Conservation (phyloP, 2,888 invertebrate genomes). For the Marronus borbonicus region DNA sequence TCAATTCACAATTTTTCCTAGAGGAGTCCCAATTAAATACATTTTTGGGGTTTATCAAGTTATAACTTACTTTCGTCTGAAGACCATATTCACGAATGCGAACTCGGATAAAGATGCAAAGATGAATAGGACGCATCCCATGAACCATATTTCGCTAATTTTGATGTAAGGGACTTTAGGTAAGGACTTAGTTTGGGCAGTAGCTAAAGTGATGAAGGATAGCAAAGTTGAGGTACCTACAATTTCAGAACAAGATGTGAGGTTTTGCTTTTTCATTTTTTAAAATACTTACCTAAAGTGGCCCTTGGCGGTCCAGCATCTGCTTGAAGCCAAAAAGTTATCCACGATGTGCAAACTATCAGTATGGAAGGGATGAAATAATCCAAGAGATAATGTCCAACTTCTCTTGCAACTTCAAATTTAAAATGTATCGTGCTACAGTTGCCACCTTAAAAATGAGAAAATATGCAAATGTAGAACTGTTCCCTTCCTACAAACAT, state of each 20-base stretch:
- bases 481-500: too few relatives aligned
- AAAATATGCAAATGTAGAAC: too few relatives aligned
- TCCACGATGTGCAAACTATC: constrained; percentile 90
- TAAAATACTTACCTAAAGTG: constrained; percentile 77
- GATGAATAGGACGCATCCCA: constrained; percentile 88
- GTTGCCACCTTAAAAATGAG: constrained; percentile 78
- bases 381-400: constrained; percentile 90
- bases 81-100: constrained; percentile 91
- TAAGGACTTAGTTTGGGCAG: constrained; percentile 87
- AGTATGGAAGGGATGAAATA: constrained; percentile 91
- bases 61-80: constrained; percentile 81
- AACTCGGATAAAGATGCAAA: constrained; percentile 90
- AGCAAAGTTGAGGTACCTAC: constrained; percentile 88
- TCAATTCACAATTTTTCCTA: constrained; percentile 69
- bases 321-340: constrained; percentile 91
- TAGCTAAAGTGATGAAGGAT: constrained; percentile 89
- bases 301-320: constrained; percentile 90
- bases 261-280: not conserved
- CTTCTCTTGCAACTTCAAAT: constrained; percentile 85
- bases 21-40: not conserved
- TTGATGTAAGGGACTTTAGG: constrained; percentile 93
- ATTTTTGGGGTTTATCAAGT: too few relatives aligned
- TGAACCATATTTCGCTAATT: constrained; percentile 92
- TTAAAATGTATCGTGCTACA: constrained; percentile 88
- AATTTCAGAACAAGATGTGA: constrained; percentile 57